These are phyloP conservation scores for Delphinapterus leucas DNA, from an alignment of 2,113 vertebrate genomes.

Conservation along the genomic window DNA sequence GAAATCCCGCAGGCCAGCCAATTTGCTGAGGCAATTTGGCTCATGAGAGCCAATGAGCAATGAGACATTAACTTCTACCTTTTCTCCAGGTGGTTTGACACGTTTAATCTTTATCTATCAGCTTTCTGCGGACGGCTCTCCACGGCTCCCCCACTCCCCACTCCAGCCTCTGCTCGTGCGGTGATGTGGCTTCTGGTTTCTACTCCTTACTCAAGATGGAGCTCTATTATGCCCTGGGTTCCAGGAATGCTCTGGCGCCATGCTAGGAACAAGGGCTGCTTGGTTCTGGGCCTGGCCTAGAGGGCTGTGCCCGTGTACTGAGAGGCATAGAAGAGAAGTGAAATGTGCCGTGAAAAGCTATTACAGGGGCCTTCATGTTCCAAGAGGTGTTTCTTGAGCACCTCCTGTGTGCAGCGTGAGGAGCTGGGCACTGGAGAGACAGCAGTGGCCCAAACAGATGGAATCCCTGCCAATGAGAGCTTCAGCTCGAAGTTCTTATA, in stretches of 20 bases:
- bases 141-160: accelerated
- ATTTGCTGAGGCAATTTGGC: background rate
- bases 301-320: accelerated
- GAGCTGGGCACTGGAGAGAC: background rate
- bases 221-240: background rate
- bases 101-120: background rate
- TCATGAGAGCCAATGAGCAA: too few species aligned
- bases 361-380: background rate
- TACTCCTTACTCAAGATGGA: background rate
- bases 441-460: background rate
- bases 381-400: background rate
- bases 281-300: background rate
- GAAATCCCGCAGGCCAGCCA: background rate
- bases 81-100: background rate
- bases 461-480: background rate
- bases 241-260: background rate
- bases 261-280: background rate
- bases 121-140: background rate
- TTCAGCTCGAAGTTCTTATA: background rate
- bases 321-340: background rate
- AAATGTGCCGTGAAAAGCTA: background rate
- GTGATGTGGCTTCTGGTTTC: background rate
- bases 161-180: background rate
- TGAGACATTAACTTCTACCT: background rate
- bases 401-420: background rate